A percentile compares a stretch with the other conserved stretches of the same genome.
These are phyloP conservation scores for Apeltes quadracus DNA, from an alignment of 2,113 vertebrate genomes.

Conservation along the genomic window DNA sequence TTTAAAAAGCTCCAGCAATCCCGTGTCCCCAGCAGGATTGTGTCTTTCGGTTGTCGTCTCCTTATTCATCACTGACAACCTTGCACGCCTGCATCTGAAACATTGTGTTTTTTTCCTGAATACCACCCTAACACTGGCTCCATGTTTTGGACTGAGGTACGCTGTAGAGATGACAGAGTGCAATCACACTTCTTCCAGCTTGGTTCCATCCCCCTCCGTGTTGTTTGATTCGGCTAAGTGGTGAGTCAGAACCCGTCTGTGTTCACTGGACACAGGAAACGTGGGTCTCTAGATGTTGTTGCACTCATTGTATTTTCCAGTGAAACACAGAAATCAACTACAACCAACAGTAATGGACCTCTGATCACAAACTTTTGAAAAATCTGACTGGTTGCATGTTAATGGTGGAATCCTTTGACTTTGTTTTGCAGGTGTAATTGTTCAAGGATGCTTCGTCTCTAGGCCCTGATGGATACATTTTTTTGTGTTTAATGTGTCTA, in stretches of 20 bases:
- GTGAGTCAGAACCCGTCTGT: conserved; percentile 44
- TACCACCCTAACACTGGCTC: not conserved
- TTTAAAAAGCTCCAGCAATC: not conserved
- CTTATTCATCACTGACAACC: not conserved
- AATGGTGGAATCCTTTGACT: not conserved
- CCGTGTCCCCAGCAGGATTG: not conserved
- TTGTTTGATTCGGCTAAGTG: conserved; percentile 40
- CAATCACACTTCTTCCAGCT: conserved; percentile 31
- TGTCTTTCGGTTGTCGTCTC: not conserved
- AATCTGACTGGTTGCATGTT: conserved; percentile 4
- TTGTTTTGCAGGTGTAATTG: not conserved
- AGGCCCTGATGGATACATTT: not conserved
- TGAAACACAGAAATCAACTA: not conserved
- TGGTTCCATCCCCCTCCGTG: conserved; percentile 24
- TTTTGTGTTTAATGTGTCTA: conserved; percentile 16
- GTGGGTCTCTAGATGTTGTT: not conserved
- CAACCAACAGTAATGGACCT: not conserved
- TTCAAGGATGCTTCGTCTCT: not conserved
- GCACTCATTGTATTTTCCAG: not conserved
- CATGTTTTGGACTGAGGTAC: conserved; percentile 4
- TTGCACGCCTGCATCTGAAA: not conserved
- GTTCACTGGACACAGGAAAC: conserved; percentile 26
- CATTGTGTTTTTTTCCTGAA: not conserved
- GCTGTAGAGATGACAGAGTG: conserved; percentile 1
- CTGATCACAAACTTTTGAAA: not conserved